A percentile compares a stretch with the other conserved stretches of the same genome.
phyloP scores from a whole-genome alignment of 2,888 invertebrate genomes.

The Coleophora deauratella region DNA sequence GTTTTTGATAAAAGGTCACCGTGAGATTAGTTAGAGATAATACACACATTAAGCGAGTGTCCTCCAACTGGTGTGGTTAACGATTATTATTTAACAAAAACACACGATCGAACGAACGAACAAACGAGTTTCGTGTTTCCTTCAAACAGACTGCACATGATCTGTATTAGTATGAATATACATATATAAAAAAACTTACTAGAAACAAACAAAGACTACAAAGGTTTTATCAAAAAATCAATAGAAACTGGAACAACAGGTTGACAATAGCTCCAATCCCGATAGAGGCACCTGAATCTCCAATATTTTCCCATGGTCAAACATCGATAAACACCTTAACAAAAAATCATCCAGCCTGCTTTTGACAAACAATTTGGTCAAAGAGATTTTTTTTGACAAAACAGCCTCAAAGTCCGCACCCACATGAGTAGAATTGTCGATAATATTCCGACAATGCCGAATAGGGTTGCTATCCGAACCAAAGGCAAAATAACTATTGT shows the following conservation, averaged over 20 bases:
- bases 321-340: conserved; percentile 63
- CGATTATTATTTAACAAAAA: too few species aligned
- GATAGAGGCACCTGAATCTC: conserved; percentile 65
- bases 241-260: conserved; percentile 40
- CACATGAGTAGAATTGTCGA: conserved; percentile 55
- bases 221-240: conserved; percentile 48
- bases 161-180: background rate
- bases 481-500: conserved; percentile 67
- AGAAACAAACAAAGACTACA: conserved; percentile 34
- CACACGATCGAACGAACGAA: too few species aligned
- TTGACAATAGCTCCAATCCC: conserved; percentile 52
- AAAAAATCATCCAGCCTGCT: conserved; percentile 57
- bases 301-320: conserved; percentile 73
- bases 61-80: too few species aligned
- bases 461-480: conserved; percentile 49
- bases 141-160: too few species aligned
- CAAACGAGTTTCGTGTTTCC: too few species aligned
- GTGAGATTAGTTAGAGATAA: background rate
- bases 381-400: conserved; percentile 59
- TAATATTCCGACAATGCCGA: conserved; percentile 58
- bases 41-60: background rate
- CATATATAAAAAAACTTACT: conserved; percentile 15
- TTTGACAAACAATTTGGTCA: conserved; percentile 71
- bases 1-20: conserved; percentile 37
- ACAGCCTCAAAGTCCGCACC: conserved; percentile 54